Evolutionary conservation across 2,113 vertebrate genomes (phyloP), one percentile per base, ranked within the genome.

Genomic region (Petaurus breviceps): DNA sequence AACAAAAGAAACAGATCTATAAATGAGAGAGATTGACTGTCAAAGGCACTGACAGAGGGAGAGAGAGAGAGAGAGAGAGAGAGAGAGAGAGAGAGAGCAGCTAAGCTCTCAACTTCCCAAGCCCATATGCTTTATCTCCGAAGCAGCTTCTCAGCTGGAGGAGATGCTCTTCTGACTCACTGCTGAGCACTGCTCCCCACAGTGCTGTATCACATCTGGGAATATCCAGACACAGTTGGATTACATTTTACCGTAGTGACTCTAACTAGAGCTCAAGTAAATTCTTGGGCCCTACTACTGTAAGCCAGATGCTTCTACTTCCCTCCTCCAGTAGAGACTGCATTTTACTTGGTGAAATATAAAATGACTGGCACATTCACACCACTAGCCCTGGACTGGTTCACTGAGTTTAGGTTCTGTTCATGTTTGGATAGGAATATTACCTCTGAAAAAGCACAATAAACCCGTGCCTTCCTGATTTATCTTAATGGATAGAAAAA

Each of bases 191-290:
- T 97, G 98, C 98, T 98, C 98, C 68, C 68, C 97, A 97, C 99
- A 97, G 98, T 98, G 98, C 98, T 99, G 98, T 97, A 98, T 99
- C 98, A 98, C 99, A 98, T 98, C 98, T 98, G 98, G 99, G 99
- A 99, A 99, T 96, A 98, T 98, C 99, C 99, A 99, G 98, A 98
- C 99, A 98, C 98, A 98, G 98, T 95, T 97, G 98, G 98, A 98
- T 98, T 98, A 97, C 98, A 97, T 95, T 98, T 98, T 99, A 99
- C 99, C 99, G 98, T 99, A 99, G 99, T 98, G 99, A 98, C 98
- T 98, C 99, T 99, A 99, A 99, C 98, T 98, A 98, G 98, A 98
- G 99, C 99, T 98, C 99, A 99, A 96, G 98, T 0, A 96, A 95
- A 99, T 98, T 98, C 97, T 97, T 94, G 49, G 90, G 96, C 97